These are phyloP conservation scores for Brienomyrus brachyistius DNA, from an alignment of 2,113 vertebrate genomes.

Conservation along the genomic window DNA sequence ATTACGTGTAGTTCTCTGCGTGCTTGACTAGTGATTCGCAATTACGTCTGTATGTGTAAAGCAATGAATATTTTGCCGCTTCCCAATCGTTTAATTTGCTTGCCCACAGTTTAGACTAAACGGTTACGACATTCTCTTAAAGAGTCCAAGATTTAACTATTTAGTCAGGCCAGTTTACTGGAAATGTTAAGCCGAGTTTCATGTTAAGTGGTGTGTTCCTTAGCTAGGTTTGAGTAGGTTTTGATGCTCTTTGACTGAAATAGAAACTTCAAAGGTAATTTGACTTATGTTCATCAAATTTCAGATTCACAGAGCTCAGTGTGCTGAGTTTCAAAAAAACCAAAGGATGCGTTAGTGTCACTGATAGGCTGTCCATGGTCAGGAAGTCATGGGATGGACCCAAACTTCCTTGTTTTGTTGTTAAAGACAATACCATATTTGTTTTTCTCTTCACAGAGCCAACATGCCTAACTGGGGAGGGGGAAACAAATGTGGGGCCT, in stretches of 20 bases:
- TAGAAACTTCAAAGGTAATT: not conserved
- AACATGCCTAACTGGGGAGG: conserved; percentile 92
- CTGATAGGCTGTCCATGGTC: not conserved
- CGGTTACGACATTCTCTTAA: not conserved
- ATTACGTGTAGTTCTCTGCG: not conserved
- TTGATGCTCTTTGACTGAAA: not conserved
- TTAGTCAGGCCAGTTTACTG: not conserved
- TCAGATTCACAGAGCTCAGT: not conserved
- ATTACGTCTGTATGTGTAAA: not conserved
- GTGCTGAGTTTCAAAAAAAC: not conserved
- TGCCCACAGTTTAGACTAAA: not conserved
- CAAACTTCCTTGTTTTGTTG: conserved; percentile 7
- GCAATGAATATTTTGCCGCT: not conserved
- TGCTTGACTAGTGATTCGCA: not conserved
- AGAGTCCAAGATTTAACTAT: not conserved
- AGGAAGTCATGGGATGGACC: not conserved
- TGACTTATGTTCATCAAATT: not conserved
- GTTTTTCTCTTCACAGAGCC: conserved; percentile 32
- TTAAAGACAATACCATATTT: not conserved
- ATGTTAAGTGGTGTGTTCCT: not conserved
- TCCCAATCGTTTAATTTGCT: not conserved
- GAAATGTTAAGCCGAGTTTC: not conserved
- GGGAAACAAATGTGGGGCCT: conserved; percentile 81
- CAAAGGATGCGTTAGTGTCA: not conserved
- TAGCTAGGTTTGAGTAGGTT: not conserved